Conservation (phyloP, 2,113 vertebrate species). For the Leptodactylus fuscus region DNA sequence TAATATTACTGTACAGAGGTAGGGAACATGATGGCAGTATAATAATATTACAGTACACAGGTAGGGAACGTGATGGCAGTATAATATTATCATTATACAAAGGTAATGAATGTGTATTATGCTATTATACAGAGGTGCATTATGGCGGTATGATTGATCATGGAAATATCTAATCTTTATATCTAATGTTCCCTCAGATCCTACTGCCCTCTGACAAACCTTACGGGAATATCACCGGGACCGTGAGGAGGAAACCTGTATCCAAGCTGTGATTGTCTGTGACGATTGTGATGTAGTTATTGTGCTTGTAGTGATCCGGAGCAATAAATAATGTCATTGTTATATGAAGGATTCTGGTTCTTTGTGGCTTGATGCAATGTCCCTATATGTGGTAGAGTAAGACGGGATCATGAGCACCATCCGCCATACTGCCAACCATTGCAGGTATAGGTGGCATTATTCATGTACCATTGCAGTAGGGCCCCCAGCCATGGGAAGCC, state of each 20-base stretch:
- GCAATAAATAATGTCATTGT: not conserved
- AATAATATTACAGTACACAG: too few relatives aligned
- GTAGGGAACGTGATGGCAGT: too few relatives aligned
- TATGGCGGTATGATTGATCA: not conserved
- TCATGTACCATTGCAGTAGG: too few relatives aligned
- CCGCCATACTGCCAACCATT: not conserved
- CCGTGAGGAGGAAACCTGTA: slow-evolving; percentile 77
- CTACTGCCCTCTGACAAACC: slow-evolving; percentile 88
- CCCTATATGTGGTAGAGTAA: too few relatives aligned
- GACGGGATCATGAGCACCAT: not conserved
- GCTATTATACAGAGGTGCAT: too few relatives aligned
- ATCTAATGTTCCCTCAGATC: slow-evolving; percentile 74
- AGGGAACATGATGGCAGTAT: too few relatives aligned
- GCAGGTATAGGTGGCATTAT: not conserved
- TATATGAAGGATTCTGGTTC: not conserved
- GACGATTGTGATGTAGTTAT: too few relatives aligned
- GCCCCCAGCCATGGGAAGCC: not conserved
- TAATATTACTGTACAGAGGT: too few relatives aligned
- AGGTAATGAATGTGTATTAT: too few relatives aligned
- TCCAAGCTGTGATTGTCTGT: slow-evolving; percentile 77
- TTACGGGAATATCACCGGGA: slow-evolving; percentile 90
- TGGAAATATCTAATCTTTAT: not conserved
- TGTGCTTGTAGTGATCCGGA: not conserved
- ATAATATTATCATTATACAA: too few relatives aligned
- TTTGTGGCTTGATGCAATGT: not conserved